Base-by-base conservation (phyloP, 2,113 vertebrate species). In the Blennius ocellaris region DNA sequence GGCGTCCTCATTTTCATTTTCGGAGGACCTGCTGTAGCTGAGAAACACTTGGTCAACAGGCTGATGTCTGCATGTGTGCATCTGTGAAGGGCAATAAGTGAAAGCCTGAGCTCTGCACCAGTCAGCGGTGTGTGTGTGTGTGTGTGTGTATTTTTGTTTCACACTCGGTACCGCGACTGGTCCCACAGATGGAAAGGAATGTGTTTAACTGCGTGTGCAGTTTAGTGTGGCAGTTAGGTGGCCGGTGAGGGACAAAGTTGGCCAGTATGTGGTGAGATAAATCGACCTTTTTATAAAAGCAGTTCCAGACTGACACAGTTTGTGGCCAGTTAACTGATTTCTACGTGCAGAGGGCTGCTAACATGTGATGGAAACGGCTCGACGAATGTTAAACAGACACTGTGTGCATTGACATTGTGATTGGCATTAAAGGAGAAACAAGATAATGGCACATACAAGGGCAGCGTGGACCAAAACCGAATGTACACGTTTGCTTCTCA, bases 1-100 rank as follows among this genome's bases (percentile, higher is more conserved):
- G 80, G 49, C 15, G 80, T 81, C 86, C 87, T 87, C 76, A 78
- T 88, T 90, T 91, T 87, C 69, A 78, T 90, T 81, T 80, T 75
- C 59, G 78, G 69, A 84, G 80, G 80, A 79, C 82, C 7, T 5
- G 36, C 71, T 74, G 58, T 0, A 66, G 66, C 69, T 3, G 49
- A 68, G 73, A 55, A 73, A 56, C 73, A 79, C 62, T 69, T 80
- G 72, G 68, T 85, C 60, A 81, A 59, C 76, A 41, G 51, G 68
- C 65, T 47, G 39, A 11, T 44, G 40, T 60, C 60, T 64, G n/a
- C 5, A 6, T 47, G 17, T 49, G 3, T 11, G 21, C 43, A 14
- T 62, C 12, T 14, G 41, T 43, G 15, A 62, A 73, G 16, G 9
- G 45, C 39, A 7, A 67, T 66, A 53, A 50, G 59, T 30, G 21